Evolutionary conservation across 2,888 invertebrate genomes (phyloP), one percentile per base, ranked within the genome.

Genomic region (Eupeodes luniger): DNA sequence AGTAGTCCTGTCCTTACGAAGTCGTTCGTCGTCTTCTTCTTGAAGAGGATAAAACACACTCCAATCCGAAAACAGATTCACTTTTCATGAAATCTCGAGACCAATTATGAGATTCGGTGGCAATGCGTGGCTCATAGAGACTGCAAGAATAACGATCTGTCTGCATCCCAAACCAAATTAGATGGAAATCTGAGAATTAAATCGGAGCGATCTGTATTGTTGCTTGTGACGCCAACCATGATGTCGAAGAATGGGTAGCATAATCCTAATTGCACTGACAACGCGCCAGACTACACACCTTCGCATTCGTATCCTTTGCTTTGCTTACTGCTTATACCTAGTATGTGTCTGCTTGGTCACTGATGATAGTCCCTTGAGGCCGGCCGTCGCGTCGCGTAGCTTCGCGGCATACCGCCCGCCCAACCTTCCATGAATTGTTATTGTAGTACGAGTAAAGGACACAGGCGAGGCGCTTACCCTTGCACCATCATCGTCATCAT

Each of bases 221-320:
- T 81, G 77, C 67, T 61, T 74, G 62, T 77, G 81, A 75, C 81
- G 88, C 86, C 86, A 79, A 74, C 74, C 61, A 40, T 16, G 59
- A 40, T 16, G 59, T n/a, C 66, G 14, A 44, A 69, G 67, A 82
- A 70, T 64, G 72, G 84, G 70, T 64, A 81, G 84, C 77, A 53
- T 88, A 88, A 88, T 88, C 87, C 84, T 81, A 88, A 88, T 88
- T 88, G 87, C 84, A 88, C 67, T 76, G 84, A 84, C 84, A 88
- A 84, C 51, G 81, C 76, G 87, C 84, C 86, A 84, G 83, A 80
- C 86, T 75, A 70, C 77, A 87, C 84, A 84, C 83, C 87, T 87
- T 76, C 83, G 66, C 83, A 44, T 64, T 69, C 81, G 67, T 76
- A 67, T 75, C 44, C 61, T 57, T 64, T 83, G 77, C 61, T 49